Evolutionary conservation across 2,113 vertebrate species (phyloP), one percentile per base, ranked within the genome.

Genomic region (Phycodurus eques): DNA sequence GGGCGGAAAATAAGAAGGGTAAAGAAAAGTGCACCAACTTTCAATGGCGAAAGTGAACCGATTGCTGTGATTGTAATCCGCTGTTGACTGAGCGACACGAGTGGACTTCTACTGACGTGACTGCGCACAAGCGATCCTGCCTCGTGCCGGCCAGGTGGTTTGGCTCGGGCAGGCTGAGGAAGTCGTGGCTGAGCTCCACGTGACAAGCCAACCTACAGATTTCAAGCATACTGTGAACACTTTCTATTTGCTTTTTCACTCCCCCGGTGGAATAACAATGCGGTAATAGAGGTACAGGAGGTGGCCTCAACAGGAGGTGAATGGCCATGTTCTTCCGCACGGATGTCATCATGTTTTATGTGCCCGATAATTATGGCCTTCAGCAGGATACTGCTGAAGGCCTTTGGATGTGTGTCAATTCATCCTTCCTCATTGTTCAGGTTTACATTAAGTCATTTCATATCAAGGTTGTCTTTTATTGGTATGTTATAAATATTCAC

Each of bases 141-240:
- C 67, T 20, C 20, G 31, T 63, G 54, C 51, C 13, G 61, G 64
- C 67, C 81, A 46, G 51, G 54, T 72, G 27, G 73, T 44, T 65
- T 53, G 17, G 22, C 31, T 61, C 2, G 39, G 44, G 67, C 42
- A 64, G 63, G 27, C 60, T 49, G 57, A 79, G 72, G 70, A 76
- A 78, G 54, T 77, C 68, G 77, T 72, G 59, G 68, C 57, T 67
- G 73, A 47, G 49, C 78, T 42, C 71, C 61, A 74, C 68, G 72
- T 59, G 73, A 78, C 71, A 60, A 47, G 2, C 17, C 79, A 42
- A 76, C 78, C 68, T 46, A 78, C 78, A 74, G 64, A 59, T 68
- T 75, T 69, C 77, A 77, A 78, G 80, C 62, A 66, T 51, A 62
- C 19, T 68, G 49, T 67, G 77, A 68, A 71, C 54, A 71, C 39